Conservation (phyloP, 2,888 invertebrate genomes). For the Smittia sp. region DNA sequence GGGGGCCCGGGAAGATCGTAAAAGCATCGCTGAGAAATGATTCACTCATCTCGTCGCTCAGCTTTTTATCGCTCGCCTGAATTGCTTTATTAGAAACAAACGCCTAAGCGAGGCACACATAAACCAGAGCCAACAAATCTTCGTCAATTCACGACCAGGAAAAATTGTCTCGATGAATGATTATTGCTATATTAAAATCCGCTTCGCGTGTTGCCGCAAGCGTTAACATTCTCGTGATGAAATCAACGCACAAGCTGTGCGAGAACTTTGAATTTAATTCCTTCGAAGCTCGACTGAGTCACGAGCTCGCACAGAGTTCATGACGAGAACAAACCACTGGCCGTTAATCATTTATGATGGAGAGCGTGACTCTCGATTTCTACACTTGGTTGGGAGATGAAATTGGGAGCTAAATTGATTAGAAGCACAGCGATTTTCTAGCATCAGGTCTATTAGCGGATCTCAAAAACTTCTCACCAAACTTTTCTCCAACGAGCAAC, state of each 20-base stretch:
- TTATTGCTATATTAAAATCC: constrained; percentile 18
- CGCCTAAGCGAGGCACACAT: neutral
- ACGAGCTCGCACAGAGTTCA: neutral
- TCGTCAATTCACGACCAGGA: neutral
- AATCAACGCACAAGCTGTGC: neutral
- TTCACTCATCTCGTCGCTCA: constrained; percentile 19
- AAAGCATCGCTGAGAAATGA: neutral
- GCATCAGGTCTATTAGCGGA: neutral
- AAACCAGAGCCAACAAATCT: neutral
- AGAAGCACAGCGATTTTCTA: neutral
- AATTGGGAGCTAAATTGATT: neutral
- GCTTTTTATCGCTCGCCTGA: constrained; percentile 19
- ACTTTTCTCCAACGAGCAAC: neutral
- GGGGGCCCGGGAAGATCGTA: constrained; percentile 26
- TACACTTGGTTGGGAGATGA: neutral
- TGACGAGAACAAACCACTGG: neutral
- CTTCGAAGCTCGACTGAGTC: constrained; percentile 13
- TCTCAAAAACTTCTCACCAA: neutral
- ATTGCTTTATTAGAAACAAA: constrained; percentile 38
- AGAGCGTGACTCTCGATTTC: no score
- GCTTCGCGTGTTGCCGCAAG: neutral
- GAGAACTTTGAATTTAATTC: constrained; percentile 9
- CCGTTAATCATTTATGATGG: neutral
- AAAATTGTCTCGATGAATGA: constrained; percentile 2
- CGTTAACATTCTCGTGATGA: neutral